These are phyloP conservation scores for Gnatocerus cornutus DNA, from an alignment of 2,888 invertebrate species.

Conservation along the genomic window DNA sequence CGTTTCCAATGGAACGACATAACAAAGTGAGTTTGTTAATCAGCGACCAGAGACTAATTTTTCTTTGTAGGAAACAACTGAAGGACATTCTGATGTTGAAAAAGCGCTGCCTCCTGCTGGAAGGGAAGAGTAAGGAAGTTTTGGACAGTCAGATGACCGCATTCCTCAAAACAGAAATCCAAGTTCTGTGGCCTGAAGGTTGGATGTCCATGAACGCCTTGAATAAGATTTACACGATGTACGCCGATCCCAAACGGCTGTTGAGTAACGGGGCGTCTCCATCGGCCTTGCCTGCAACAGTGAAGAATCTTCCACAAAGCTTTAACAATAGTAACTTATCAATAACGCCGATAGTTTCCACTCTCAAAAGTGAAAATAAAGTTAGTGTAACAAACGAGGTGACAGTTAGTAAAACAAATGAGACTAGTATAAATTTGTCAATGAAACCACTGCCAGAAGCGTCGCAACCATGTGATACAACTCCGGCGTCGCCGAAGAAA, in stretches of 20 bases:
- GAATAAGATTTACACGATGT: conserved; percentile 62
- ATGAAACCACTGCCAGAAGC: conserved; percentile 48
- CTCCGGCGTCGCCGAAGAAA: conserved; percentile 40
- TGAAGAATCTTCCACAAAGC: conserved; percentile 46
- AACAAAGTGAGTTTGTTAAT: conserved; percentile 72
- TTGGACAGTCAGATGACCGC: conserved; percentile 71
- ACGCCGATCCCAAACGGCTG: conserved; percentile 41
- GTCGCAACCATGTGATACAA: conserved; percentile 50
- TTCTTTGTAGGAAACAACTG: conserved; percentile 63
- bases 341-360: conserved; percentile 48
- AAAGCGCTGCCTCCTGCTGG: conserved; percentile 65
- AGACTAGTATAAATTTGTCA: conserved; percentile 30
- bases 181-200: conserved; percentile 74
- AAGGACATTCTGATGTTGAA: conserved; percentile 65
- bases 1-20: conserved; percentile 83
- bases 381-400: conserved; percentile 49
- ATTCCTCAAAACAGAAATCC: conserved; percentile 71
- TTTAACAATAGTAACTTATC: conserved; percentile 48
- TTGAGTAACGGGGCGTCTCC: conserved; percentile 22
- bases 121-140: conserved; percentile 70
- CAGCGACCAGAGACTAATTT: not conserved
- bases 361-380: conserved; percentile 36
- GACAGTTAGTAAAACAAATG: conserved; percentile 57
- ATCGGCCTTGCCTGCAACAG: not conserved
- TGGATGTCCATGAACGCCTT: conserved; percentile 72